Percentiles rank a stretch among this genome's conserved stretches.
These are phyloP conservation scores for Oxystoma pomonae DNA, from an alignment of 2,888 invertebrate species.

Conservation along the genomic window DNA sequence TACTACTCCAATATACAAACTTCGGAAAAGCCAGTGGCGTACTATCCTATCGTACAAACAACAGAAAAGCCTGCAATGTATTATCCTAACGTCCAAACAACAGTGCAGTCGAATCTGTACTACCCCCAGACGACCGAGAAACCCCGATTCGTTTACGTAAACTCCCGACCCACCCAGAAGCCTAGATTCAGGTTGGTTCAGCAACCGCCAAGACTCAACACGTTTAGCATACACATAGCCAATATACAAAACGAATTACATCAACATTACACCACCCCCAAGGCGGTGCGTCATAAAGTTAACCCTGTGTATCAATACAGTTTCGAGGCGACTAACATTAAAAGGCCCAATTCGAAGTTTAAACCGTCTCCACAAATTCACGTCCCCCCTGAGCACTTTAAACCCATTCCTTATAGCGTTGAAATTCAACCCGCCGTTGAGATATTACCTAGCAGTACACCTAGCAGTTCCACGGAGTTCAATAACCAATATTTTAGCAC, in stretches of 20 bases:
- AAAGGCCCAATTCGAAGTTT: slow-evolving; percentile 40
- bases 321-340: slow-evolving; percentile 59
- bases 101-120: slow-evolving; percentile 24
- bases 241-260: slow-evolving; percentile 63
- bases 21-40: slow-evolving; percentile 23
- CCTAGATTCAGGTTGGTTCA: slow-evolving; percentile 2
- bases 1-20: slow-evolving; percentile 27
- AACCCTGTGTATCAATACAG: slow-evolving; percentile 68
- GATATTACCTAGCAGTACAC: slow-evolving; percentile 37
- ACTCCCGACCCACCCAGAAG: slow-evolving; percentile 10
- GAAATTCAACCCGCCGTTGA: slow-evolving; percentile 46
- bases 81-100: slow-evolving; percentile 13
- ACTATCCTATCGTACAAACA: slow-evolving; percentile 4
- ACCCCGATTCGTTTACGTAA: slow-evolving; percentile 33
- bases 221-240: slow-evolving; percentile 63
- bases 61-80: neutral
- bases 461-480: neutral
- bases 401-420: slow-evolving; percentile 41
- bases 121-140: slow-evolving; percentile 22
- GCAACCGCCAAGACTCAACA: slow-evolving; percentile 39
- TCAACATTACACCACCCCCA: slow-evolving; percentile 50
- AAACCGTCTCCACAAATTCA: slow-evolving; percentile 34
- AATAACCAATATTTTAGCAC: neutral
- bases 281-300: neutral
- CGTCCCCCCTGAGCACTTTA: slow-evolving; percentile 32